Evolutionary conservation across 2,113 vertebrate species (phyloP), one percentile per base, ranked within the genome.

Genomic region (Prunella himalayana): DNA sequence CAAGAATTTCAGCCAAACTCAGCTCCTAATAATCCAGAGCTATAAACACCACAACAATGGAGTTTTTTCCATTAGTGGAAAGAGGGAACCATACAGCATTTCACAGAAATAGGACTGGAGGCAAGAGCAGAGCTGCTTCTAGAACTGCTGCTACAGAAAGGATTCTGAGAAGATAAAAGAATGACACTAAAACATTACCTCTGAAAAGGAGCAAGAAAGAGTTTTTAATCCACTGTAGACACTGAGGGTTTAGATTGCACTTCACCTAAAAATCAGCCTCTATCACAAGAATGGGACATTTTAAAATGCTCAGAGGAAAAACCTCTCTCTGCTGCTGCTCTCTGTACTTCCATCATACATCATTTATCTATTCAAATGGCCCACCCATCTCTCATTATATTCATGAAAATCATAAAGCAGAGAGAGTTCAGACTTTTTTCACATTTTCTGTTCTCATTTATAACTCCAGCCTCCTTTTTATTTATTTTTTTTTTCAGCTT

Each of bases 1-100:
- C 76, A 93, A 82, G 90, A 86, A 80, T 73, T 95, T 77, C 82
- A 90, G 86, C 76, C 94, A 92, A 83, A 88, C 76, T 47, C 75
- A 37, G 68, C 59, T 96, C 92, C 71, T 81, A 92, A 88, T 88
- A 96, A 94, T 50, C 68, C 64, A 59, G 24, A 81, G 79, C 82
- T 93, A 92, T 88, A 92, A 94, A 90, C 92, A 95, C 84, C 77
- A 95, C 88, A 94, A 96, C 91, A 86, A 50, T 66, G 79, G 75
- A 39, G 24, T 53, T 80, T 93, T 75, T 93, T 61, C 90, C 47
- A 54, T 85, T 59, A 88, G 8, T 81, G 88, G 59, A 77, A 80
- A 73, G 54, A 73, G 39, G 35, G 24, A 86, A 33, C 59, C 63
- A 66, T 66, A 41, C 0, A 90, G 69, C 59, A 73, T 80, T 88